Base-by-base conservation (phyloP, 2,797 vertebrate genomes). In the Meda fulgida region DNA sequence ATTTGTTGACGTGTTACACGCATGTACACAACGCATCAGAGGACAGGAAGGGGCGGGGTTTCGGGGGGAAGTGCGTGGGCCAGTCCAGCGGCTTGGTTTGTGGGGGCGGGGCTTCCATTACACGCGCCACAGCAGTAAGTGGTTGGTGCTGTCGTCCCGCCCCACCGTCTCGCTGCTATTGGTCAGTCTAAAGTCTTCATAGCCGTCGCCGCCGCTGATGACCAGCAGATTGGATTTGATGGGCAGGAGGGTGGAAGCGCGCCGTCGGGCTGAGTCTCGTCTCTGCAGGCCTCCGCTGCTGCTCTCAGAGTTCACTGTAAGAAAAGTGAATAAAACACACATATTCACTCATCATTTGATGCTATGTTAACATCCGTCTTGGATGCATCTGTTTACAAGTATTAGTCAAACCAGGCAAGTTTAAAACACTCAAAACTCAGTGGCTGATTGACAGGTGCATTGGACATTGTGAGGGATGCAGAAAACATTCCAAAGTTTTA, bases 111-210 rank as follows among this genome's bases (percentile, higher is more conserved):
- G 77, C 43, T 40, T 60, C 71, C 29, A 83, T 98, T 96, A 99
- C 86, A 97, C 97, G 91, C 96, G 95, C 98, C 98, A 99, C 10
- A 99, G 96, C 85, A 99, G 95, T 85, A 99, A 96, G 88, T 99
- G 98, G 93, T 99, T 99, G 89, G 98, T 99, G 91, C 98, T 99
- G 94, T 99, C 98, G 0, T 99, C 98, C 78, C 98, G 93, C 76
- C 98, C 98, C 43, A 99, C 97, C 0, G 98, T 97, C 93, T 99
- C 98, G 2, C 97, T 99, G 96, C 97, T 98, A 91, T 94, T 93
- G 90, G 97, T 98, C 90, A 99, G 96, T 66, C 97, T 94, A 94
- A 99, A 99, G 91, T 99, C 98, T 93, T 99, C 98, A 3, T 98
- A 99, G 65, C 98, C 98, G 0, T 98, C 98, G 0, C 98, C 98